These are phyloP conservation scores for Triplophysa bombifrons DNA, from an alignment of 2,797 vertebrate species.

Conservation along the genomic window DNA sequence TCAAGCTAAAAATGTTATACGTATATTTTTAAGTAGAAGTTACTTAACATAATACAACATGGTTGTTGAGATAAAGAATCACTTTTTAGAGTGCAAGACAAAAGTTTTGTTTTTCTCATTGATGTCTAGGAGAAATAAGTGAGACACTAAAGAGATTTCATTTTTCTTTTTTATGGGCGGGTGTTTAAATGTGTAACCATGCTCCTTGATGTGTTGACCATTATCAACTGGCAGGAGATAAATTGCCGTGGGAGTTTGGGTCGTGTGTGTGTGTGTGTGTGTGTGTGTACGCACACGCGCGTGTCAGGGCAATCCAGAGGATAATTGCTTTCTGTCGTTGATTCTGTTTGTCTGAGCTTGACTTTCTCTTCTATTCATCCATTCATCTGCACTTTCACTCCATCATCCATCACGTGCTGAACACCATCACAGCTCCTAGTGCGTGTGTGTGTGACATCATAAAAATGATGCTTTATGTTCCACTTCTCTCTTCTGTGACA, in stretches of 20 bases:
- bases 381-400: neutral
- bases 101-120: no score
- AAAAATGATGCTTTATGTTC: neutral
- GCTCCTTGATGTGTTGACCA: no score
- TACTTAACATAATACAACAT: no score
- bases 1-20: no score
- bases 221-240: neutral
- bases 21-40: no score
- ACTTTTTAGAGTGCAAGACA: no score
- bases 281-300: neutral
- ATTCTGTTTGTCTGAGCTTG: neutral
- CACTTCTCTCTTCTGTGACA: neutral
- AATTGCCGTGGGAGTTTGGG: conserved; percentile 5
- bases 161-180: no score
- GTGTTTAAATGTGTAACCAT: neutral
- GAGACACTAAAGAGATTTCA: no score
- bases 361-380: neutral
- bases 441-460: conserved; percentile 12
- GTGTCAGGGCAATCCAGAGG: neutral
- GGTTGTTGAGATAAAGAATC: no score
- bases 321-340: neutral
- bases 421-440: neutral
- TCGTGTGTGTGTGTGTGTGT: neutral
- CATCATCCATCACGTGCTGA: neutral
- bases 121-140: no score